These are phyloP conservation scores for Rattus rattus DNA, from an alignment of 2,113 vertebrate genomes.

Conservation along the genomic window DNA sequence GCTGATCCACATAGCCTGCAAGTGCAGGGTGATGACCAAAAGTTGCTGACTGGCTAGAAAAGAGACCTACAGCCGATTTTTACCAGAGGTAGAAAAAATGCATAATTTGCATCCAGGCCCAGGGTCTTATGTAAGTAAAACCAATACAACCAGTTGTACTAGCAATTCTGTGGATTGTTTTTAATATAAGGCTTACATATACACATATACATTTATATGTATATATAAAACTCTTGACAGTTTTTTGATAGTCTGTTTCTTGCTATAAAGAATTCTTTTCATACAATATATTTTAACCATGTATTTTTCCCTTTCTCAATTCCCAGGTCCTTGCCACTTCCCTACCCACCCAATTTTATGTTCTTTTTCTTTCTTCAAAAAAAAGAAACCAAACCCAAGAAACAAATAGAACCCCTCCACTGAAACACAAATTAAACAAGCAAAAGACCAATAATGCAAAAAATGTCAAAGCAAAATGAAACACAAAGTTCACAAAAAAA, in stretches of 20 bases:
- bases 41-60: background rate
- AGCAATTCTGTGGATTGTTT: background rate
- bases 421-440: background rate
- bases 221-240: background rate
- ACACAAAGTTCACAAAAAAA: background rate
- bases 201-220: too few species aligned
- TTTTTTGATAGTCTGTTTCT: background rate
- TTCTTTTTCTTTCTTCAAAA: background rate
- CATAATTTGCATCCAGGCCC: fast-evolving
- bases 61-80: conserved; percentile 16
- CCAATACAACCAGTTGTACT: background rate
- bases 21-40: background rate
- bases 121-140: background rate
- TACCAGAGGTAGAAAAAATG: background rate
- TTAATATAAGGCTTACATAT: background rate
- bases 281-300: background rate
- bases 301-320: background rate
- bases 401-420: background rate
- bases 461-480: background rate
- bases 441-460: background rate
- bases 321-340: background rate
- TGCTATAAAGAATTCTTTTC: background rate
- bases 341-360: background rate
- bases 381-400: background rate
- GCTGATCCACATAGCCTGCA: background rate